Conservation (phyloP, 1,140 invertebrate genomes). For the Lasioglossum albipes region DNA sequence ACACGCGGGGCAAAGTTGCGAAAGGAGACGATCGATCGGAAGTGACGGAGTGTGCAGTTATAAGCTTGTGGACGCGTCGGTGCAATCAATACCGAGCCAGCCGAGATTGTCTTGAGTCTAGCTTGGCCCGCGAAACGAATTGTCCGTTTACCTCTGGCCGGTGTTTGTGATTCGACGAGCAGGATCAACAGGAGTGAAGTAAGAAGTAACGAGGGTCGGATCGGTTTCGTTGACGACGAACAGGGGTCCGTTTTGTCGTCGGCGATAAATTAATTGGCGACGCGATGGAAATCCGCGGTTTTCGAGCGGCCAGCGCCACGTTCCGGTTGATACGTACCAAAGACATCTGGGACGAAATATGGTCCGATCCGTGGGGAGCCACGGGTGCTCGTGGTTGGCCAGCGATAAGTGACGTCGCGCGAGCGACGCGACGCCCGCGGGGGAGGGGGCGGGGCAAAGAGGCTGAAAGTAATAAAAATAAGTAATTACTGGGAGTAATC, state of each 20-base stretch:
- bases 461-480: constrained; percentile 57
- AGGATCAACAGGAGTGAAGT: neutral
- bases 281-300: neutral
- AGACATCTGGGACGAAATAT: constrained; percentile 38
- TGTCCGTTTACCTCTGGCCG: constrained; percentile 6
- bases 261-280: neutral
- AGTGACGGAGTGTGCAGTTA: no score
- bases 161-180: neutral
- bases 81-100: neutral
- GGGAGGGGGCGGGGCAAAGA: constrained; percentile 31
- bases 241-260: neutral
- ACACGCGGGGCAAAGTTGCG: no score
- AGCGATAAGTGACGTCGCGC: constrained; percentile 50
- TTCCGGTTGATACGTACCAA: constrained; percentile 15
- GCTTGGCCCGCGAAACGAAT: neutral
- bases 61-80: no score
- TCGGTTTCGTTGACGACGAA: no score
- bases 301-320: neutral
- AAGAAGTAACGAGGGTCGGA: neutral
- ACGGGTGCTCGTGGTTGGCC: constrained; percentile 36
- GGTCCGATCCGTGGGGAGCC: neutral
- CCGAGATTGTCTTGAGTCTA: neutral
- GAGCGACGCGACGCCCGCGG: neutral
- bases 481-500: constrained; percentile 55
- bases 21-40: neutral